phyloP scores from a whole-genome alignment of 1,140 invertebrate species.

The Druon quercuslanigerum region DNA sequence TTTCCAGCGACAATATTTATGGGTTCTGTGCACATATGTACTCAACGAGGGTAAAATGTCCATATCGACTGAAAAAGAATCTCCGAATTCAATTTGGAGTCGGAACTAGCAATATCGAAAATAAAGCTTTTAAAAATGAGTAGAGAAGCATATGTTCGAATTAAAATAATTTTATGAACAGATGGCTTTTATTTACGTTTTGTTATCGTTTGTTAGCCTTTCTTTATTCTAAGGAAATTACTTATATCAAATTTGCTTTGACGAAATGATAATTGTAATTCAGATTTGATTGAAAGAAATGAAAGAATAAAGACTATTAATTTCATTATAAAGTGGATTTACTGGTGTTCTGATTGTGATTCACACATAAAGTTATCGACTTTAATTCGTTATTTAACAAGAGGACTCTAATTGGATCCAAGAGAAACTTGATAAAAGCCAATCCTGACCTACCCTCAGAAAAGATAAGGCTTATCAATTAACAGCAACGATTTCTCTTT shows the following conservation, averaged over 20 bases:
- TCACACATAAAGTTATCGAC: neutral
- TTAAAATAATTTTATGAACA: neutral
- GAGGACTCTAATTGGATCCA: conserved; percentile 17
- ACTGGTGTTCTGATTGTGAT: neutral
- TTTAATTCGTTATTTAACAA: conserved; percentile 20
- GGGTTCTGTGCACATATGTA: conserved; percentile 22
- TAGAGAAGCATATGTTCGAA: neutral
- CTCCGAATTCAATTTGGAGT: conserved; percentile 5
- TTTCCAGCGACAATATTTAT: conserved; percentile 9
- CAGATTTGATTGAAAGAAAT: neutral
- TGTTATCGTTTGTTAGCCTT: no score
- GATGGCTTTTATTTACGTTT: no score
- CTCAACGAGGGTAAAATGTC: conserved; percentile 25
- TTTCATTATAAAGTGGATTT: neutral
- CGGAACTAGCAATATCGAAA: neutral
- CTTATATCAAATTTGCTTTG: neutral
- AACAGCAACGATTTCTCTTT: conserved; percentile 7
- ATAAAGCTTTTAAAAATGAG: neutral
- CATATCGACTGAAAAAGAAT: conserved; percentile 12
- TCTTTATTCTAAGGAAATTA: no score
- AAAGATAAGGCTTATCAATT: conserved; percentile 3
- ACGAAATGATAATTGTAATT: neutral
- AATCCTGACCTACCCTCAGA: conserved; percentile 14
- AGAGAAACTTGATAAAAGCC: neutral
- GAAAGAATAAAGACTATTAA: neutral